A percentile compares a stretch with the other conserved stretches of the same genome.
phyloP scores from a whole-genome alignment of 2,888 invertebrate species.

The Hylaea fasciaria region DNA sequence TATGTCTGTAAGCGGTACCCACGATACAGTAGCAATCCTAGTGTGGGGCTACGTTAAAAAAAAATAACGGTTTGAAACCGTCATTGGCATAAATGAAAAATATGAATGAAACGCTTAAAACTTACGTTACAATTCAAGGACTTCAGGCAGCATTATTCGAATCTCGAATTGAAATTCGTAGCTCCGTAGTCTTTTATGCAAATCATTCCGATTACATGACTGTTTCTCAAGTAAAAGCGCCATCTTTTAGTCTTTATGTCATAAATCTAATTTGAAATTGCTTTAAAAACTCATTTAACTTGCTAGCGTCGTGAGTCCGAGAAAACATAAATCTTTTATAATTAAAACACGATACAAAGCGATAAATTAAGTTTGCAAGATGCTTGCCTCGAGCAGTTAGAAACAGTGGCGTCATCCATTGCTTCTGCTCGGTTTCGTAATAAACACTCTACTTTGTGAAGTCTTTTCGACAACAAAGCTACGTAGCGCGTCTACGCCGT shows the following conservation, averaged over 20 bases:
- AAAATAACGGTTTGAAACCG: no score
- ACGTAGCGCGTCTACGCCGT: slow-evolving; percentile 36
- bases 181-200: slow-evolving; percentile 34
- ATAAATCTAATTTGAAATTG: slow-evolving; percentile 38
- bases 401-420: no score
- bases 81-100: no score
- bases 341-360: slow-evolving; percentile 41
- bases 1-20: no score
- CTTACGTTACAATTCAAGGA: slow-evolving; percentile 24
- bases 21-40: no score
- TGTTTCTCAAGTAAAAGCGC: slow-evolving; percentile 36
- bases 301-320: slow-evolving; percentile 24
- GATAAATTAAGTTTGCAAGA: slow-evolving; percentile 38
- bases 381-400: slow-evolving; percentile 22
- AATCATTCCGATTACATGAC: slow-evolving; percentile 38
- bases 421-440: slow-evolving; percentile 29
- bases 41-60: no score
- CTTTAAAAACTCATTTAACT: slow-evolving; percentile 41
- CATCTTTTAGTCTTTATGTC: slow-evolving; percentile 35
- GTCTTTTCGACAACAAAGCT: background rate
- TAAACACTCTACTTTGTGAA: slow-evolving; percentile 1
- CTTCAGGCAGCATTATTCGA: slow-evolving; percentile 31
- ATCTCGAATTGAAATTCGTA: slow-evolving; percentile 34
- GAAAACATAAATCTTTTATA: slow-evolving; percentile 40
- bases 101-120: slow-evolving; percentile 21